Conservation (phyloP, 1,140 invertebrate species). For the Spodoptera frugiperda region DNA sequence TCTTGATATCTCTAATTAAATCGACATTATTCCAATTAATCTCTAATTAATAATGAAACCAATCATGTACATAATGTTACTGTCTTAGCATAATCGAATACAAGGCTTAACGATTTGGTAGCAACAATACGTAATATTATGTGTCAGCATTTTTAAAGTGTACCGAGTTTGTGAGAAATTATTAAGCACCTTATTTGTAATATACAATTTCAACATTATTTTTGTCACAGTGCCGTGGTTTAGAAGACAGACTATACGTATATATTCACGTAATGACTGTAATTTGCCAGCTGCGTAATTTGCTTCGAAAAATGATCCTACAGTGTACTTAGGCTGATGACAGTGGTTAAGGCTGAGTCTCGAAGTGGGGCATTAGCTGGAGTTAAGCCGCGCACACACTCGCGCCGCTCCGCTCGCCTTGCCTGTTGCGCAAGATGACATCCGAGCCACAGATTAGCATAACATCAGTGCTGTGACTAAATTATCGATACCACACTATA, state of each 20-base stretch:
- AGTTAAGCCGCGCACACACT: slow-evolving; percentile 76
- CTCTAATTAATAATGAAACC: slow-evolving; percentile 1
- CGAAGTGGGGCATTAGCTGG: slow-evolving; percentile 70
- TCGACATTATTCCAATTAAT: not conserved
- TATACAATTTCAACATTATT: slow-evolving; percentile 31
- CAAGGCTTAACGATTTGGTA: no score
- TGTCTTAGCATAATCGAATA: no score
- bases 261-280: slow-evolving; percentile 38
- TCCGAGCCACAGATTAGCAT: slow-evolving; percentile 81
- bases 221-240: slow-evolving; percentile 31
- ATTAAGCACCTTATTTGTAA: no score
- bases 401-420: slow-evolving; percentile 58
- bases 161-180: no score
- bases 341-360: slow-evolving; percentile 53
- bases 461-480: slow-evolving; percentile 61
- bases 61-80: not conserved
- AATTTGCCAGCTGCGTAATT: slow-evolving; percentile 46
- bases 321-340: slow-evolving; percentile 50
- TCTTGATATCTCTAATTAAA: not conserved
- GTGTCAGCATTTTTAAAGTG: not conserved
- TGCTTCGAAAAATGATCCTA: slow-evolving; percentile 34
- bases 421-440: slow-evolving; percentile 84
- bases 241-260: not conserved
- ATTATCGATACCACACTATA: slow-evolving; percentile 18
- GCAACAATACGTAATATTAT: no score